A percentile compares a stretch with the other conserved stretches of the same genome.
Evolutionary conservation across 1,140 invertebrate genomes (phyloP).

Genomic region (Sminthurinus signatus): DNA sequence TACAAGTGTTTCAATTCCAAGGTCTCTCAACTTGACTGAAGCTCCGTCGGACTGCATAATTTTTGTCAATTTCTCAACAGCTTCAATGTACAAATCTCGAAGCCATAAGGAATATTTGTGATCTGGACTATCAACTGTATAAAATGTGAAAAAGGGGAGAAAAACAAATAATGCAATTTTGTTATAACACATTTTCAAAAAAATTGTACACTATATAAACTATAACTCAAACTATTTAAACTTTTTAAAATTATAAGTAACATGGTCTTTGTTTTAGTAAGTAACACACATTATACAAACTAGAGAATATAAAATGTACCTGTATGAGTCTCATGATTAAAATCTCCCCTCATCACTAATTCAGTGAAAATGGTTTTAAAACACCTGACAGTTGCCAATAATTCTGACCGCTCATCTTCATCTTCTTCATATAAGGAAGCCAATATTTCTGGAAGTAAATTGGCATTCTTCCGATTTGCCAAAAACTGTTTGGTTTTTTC

Average conservation of each 20-base stretch:
- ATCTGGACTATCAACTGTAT: not conserved
- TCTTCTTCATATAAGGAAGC: not conserved
- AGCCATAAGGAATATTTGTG: not conserved
- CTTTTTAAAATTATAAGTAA: not conserved
- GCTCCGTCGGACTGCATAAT: not conserved
- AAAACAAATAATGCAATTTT: constrained; percentile 3
- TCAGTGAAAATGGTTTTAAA: not conserved
- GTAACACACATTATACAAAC: not conserved
- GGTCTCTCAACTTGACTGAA: not conserved
- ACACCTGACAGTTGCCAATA: not conserved
- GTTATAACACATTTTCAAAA: not conserved
- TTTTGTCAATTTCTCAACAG: not conserved
- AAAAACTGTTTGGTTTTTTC: not conserved
- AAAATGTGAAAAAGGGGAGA: too few species aligned
- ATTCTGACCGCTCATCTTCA: not conserved
- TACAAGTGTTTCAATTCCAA: not conserved
- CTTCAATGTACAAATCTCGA: constrained; percentile 5
- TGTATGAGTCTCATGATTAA: not conserved
- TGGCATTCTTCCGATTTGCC: not conserved
- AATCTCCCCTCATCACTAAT: not conserved
- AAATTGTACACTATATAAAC: not conserved
- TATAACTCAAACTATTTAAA: not conserved
- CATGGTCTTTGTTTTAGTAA: too few species aligned
- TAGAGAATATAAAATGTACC: not conserved
- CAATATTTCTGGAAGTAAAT: not conserved